These are phyloP conservation scores for Dermatemys mawii DNA, from an alignment of 2,113 vertebrate species.

Conservation along the genomic window DNA sequence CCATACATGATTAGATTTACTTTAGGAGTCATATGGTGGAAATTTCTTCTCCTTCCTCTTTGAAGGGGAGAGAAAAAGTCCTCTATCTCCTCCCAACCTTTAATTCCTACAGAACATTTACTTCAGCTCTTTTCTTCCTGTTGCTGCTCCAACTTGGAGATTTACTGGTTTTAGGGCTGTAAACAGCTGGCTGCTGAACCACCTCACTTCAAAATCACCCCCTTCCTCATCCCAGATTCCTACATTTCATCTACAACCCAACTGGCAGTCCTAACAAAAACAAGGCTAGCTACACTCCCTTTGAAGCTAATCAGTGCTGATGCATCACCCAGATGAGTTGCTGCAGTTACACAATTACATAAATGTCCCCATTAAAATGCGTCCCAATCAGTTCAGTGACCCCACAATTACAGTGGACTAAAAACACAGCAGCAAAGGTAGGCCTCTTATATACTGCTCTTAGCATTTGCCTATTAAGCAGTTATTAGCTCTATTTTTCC, in stretches of 20 bases:
- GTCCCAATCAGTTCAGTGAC: neutral
- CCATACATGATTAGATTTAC: neutral
- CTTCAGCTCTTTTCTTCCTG: neutral
- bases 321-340: neutral
- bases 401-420: neutral
- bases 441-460: too few relatives aligned
- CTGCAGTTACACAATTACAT: neutral
- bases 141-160: neutral
- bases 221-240: neutral
- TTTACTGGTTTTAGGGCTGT: neutral
- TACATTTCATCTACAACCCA: neutral
- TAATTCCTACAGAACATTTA: neutral
- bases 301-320: neutral
- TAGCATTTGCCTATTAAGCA: neutral
- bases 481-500: neutral
- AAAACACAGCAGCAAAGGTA: neutral
- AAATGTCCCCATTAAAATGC: neutral
- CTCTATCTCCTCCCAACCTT: neutral
- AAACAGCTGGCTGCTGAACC: neutral
- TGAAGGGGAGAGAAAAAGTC: neutral
- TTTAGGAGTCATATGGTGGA: neutral
- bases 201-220: neutral
- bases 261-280: neutral
- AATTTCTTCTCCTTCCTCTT: neutral
- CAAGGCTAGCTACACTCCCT: neutral